phyloP scores from a whole-genome alignment of 2,113 vertebrate species.

The Paratilapia polleni region DNA sequence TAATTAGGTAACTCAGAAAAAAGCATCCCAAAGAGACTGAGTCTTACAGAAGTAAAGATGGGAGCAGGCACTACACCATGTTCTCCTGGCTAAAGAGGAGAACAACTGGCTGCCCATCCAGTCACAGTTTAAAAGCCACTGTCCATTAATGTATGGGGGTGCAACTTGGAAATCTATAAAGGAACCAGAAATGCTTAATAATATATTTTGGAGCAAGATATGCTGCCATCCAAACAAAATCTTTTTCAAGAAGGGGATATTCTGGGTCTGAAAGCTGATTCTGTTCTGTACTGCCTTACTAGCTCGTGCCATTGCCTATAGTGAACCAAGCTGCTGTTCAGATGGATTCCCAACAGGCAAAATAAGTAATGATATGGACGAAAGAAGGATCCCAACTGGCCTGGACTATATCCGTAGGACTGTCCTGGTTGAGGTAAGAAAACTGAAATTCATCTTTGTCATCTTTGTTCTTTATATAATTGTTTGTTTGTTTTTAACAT shows the following conservation, averaged over 20 bases:
- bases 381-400: conserved; percentile 78
- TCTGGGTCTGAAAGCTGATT: neutral
- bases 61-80: rapidly evolving
- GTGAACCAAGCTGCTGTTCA: conserved; percentile 84
- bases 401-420: conserved; percentile 85
- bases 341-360: conserved; percentile 79
- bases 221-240: neutral
- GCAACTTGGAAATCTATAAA: neutral
- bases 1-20: neutral
- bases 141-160: neutral
- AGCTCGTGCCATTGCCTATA: conserved; percentile 90
- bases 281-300: conserved; percentile 18
- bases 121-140: neutral
- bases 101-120: neutral
- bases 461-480: neutral
- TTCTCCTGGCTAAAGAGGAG: neutral
- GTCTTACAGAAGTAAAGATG: neutral
- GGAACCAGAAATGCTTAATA: neutral
- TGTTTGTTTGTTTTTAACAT: neutral
- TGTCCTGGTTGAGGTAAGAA: conserved; percentile 87
- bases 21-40: neutral
- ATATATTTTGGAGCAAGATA: neutral
- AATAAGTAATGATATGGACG: conserved; percentile 77
- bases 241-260: neutral
- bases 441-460: neutral